These are phyloP conservation scores for Aphelocoma californica DNA, from an alignment of 2,797 vertebrate genomes.

Conservation along the genomic window DNA sequence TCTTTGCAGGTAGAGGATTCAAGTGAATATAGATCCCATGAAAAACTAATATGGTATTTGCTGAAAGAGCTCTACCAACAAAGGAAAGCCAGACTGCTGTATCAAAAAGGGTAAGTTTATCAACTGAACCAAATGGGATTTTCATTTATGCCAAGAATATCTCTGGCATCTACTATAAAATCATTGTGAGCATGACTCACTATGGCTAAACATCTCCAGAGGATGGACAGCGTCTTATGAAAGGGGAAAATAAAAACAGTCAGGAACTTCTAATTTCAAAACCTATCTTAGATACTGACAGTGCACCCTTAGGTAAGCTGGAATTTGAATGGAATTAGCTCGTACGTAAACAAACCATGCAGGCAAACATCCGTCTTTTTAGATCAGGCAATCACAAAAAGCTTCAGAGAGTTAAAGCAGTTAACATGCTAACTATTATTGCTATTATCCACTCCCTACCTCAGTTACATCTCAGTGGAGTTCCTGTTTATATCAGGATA, in stretches of 20 bases:
- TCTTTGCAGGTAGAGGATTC: neutral
- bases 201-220: neutral
- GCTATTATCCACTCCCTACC: neutral
- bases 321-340: neutral
- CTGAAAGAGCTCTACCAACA: neutral
- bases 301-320: neutral
- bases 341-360: neutral
- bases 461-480: neutral
- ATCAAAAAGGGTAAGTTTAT: neutral
- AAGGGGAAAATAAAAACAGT: neutral
- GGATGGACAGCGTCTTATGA: neutral
- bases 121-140: neutral
- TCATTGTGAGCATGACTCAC: neutral
- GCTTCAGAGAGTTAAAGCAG: neutral
- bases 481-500: slow-evolving; percentile 3
- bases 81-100: neutral
- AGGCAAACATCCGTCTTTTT: neutral
- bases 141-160: neutral
- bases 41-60: neutral
- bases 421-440: neutral
- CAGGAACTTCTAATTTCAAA: neutral
- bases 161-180: neutral
- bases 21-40: neutral
- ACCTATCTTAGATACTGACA: neutral
- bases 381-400: neutral